Evolutionary conservation across 1,140 invertebrate genomes (phyloP).

Genomic region (Drosophila arawakana): DNA sequence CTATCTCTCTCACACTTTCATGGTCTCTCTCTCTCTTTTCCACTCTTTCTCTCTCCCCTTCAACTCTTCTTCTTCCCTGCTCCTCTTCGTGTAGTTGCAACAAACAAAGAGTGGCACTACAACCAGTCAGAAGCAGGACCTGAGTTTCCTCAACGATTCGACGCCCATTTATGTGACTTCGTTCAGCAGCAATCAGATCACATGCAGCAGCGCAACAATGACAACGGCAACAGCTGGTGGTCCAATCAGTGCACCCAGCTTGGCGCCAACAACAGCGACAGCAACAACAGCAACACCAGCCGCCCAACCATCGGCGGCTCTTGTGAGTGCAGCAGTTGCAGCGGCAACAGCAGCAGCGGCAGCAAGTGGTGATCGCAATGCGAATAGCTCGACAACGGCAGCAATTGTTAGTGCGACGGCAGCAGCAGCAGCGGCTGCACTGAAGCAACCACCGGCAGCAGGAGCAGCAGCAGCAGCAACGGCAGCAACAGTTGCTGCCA

Average conservation of each 20-base stretch:
- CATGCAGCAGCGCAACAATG: slow-evolving; percentile 86
- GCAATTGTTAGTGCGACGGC: slow-evolving; percentile 51
- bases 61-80: not conserved
- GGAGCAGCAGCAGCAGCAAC: slow-evolving; percentile 23
- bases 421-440: slow-evolving; percentile 39
- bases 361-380: slow-evolving; percentile 57
- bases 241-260: slow-evolving; percentile 70
- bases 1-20: too few species aligned
- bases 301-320: slow-evolving; percentile 50
- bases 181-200: slow-evolving; percentile 87
- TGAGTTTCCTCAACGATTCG: slow-evolving; percentile 83
- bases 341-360: slow-evolving; percentile 68
- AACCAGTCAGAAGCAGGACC: slow-evolving; percentile 87
- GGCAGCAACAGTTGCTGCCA: slow-evolving; percentile 11
- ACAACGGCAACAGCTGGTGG: slow-evolving; percentile 85
- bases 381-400: slow-evolving; percentile 68
- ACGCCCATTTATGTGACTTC: slow-evolving; percentile 92
- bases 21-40: not conserved
- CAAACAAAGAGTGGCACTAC: slow-evolving; percentile 84
- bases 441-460: slow-evolving; percentile 47
- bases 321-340: slow-evolving; percentile 65
- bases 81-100: slow-evolving; percentile 55
- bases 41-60: not conserved
- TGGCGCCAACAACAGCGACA: slow-evolving; percentile 68
- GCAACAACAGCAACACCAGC: slow-evolving; percentile 35